Conservation (phyloP, 2,888 invertebrate genomes). For the Pemphredon lugubris region DNA sequence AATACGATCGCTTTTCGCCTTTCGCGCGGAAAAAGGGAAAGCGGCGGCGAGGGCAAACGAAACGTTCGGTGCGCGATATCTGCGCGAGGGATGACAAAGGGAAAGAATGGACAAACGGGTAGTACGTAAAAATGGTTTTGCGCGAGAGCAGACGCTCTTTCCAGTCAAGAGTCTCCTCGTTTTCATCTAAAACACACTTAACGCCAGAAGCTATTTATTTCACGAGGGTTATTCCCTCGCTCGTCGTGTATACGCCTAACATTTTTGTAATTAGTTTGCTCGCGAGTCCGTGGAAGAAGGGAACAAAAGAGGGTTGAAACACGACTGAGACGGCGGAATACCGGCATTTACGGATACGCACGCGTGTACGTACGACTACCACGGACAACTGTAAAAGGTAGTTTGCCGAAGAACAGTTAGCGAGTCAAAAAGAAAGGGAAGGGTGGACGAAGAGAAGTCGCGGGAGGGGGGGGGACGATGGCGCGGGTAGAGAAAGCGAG, state of each 20-base stretch:
- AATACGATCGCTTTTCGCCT: constrained; percentile 12
- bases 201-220: constrained; percentile 68
- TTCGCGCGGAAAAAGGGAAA: background rate
- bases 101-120: constrained; percentile 11
- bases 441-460: background rate
- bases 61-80: background rate
- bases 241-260: constrained; percentile 55
- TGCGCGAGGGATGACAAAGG: background rate
- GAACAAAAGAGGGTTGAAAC: constrained; percentile 55
- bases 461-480: background rate
- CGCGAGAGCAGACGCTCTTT: constrained; percentile 39
- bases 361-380: constrained; percentile 2
- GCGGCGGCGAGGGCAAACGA: background rate
- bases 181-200: constrained; percentile 61
- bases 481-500: background rate
- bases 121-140: constrained; percentile 39
- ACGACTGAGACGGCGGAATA: constrained; percentile 49
- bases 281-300: constrained; percentile 60
- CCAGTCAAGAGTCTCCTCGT: constrained; percentile 16
- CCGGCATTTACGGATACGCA: constrained; percentile 47
- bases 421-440: constrained; percentile 26
- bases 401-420: constrained; percentile 48
- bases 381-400: constrained; percentile 42
- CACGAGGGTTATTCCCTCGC: constrained; percentile 57
- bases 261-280: constrained; percentile 77